Conservation (phyloP, 2,888 invertebrate genomes). For the Pristionchus entomophagus region DNA sequence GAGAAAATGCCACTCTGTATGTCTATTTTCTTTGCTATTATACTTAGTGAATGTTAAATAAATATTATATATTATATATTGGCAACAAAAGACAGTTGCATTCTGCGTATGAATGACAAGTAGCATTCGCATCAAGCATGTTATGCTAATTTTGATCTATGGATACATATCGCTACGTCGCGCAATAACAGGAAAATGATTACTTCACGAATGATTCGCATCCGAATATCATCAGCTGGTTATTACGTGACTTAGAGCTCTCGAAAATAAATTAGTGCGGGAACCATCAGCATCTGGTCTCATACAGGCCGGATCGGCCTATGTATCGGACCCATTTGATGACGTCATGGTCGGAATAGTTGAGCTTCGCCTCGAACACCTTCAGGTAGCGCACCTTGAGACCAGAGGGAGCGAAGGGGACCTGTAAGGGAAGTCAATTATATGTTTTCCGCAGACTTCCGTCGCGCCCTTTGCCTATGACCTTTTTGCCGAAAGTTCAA, state of each 20-base stretch:
- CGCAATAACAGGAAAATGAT: too few species aligned
- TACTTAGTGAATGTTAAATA: too few species aligned
- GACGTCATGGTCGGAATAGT: slow-evolving; percentile 99
- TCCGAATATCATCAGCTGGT: neutral
- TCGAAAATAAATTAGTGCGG: neutral
- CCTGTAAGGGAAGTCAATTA: slow-evolving; percentile 79
- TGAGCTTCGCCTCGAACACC: slow-evolving; percentile 98
- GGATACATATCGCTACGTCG: too few species aligned
- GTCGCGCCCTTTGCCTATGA: neutral
- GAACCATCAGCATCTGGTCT: slow-evolving; percentile 89
- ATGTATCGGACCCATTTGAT: slow-evolving; percentile 99
- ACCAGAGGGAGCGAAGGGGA: slow-evolving; percentile 99
- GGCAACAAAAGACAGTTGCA: neutral
- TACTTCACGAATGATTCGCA: too few species aligned
- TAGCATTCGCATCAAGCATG: neutral
- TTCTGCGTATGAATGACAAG: neutral
- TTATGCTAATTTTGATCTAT: neutral
- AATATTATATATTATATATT: neutral
- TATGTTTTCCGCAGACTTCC: neutral
- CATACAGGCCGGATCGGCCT: slow-evolving; percentile 97
- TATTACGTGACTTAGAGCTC: too few species aligned
- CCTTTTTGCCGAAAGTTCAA: neutral
- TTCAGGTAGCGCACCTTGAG: slow-evolving; percentile 99
- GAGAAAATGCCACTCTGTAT: neutral
- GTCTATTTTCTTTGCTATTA: too few species aligned